Evolutionary conservation across 2,113 vertebrate species (phyloP), one percentile per base, ranked within the genome.

Genomic region (Mungos mungo): DNA sequence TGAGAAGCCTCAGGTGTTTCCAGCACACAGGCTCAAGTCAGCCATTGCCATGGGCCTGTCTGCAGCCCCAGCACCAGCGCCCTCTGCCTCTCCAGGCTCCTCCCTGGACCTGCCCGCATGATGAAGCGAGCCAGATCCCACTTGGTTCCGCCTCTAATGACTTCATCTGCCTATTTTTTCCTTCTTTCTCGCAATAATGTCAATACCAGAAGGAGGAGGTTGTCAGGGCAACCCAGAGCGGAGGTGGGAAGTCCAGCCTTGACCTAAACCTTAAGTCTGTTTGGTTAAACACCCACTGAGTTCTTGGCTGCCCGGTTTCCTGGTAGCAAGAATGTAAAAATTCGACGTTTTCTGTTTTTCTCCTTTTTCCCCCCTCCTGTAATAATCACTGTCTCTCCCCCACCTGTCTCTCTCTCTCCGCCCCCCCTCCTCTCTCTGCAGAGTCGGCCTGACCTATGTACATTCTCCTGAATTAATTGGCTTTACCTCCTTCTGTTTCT

Each of bases 141-240:
- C 50, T 84, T 88, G 50, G 35, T 50, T 82, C 82, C 0, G 0
- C 71, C 60, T 35, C 89, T 91, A 57, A 92, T 74, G 54, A 89
- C 45, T 95, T 94, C 95, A 77, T 90, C 60, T 95, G 82, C 52
- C 79, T 74, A 63, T 66, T 72, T 92, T 76, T 72, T 57, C 93
- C 81, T 88, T 79, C 69, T 81, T 92, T 79, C 91, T 97, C 21
- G 41, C 52, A 45, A n/a, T 72, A 13, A 88, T 69, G 93, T 93
- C 91, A 93, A 86, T 83, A 96, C 47, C 60, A 79, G 96, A 52
- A 95, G 71, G 84, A 92, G 86, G 79, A 95, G 95, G 98, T 97
- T 98, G 97, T 98, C 98, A 97, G 88, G 97, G 97, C 89, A 97
- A 97, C 98, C 90, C 52, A 50, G 94, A 93, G 91, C 21, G 86